These are phyloP conservation scores for Metridium senile DNA, from an alignment of 92 coral and sea anemone species.

Conservation along the genomic window DNA sequence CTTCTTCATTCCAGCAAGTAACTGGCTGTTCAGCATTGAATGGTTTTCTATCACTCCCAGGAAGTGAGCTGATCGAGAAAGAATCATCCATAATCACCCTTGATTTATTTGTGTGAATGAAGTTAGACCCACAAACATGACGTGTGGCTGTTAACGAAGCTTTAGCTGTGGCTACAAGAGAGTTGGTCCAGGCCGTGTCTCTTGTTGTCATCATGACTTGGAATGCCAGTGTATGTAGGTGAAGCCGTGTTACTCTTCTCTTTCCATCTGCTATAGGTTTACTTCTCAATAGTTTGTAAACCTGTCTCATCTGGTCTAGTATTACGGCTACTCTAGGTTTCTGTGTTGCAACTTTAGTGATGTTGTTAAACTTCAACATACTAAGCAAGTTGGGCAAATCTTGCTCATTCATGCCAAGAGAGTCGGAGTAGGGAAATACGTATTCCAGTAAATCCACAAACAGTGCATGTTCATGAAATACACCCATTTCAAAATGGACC, in stretches of 20 bases:
- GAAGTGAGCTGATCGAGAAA: constrained; percentile 69
- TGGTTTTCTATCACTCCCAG: constrained; percentile 74
- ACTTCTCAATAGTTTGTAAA: constrained; percentile 58
- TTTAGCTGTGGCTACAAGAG: constrained; percentile 75
- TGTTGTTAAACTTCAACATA: constrained; percentile 61
- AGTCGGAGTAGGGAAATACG: constrained; percentile 80
- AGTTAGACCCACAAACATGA: constrained; percentile 83
- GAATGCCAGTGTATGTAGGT: constrained; percentile 89
- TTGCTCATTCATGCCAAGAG: constrained; percentile 95
- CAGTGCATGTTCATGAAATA: constrained; percentile 78
- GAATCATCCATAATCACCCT: constrained; percentile 92
- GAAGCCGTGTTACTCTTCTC: constrained; percentile 69
- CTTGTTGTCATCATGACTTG: constrained; percentile 76
- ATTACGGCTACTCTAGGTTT: constrained; percentile 88
- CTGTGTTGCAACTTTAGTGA: constrained; percentile 82
- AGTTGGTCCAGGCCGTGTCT: constrained; percentile 71
- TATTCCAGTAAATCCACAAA: constrained; percentile 74
- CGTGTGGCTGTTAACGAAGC: constrained; percentile 90
- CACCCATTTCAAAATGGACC: constrained; percentile 95
- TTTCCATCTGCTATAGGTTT: constrained; percentile 41
- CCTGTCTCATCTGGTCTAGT: constrained; percentile 81
- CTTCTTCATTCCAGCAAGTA: constrained; percentile 88
- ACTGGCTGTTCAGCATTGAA: constrained; percentile 78
- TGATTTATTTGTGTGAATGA: constrained; percentile 75
- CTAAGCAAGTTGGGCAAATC: constrained; percentile 87